A percentile compares a stretch with the other conserved stretches of the same genome.
These are phyloP conservation scores for Xanthia togata DNA, from an alignment of 2,888 invertebrate genomes.

Conservation along the genomic window DNA sequence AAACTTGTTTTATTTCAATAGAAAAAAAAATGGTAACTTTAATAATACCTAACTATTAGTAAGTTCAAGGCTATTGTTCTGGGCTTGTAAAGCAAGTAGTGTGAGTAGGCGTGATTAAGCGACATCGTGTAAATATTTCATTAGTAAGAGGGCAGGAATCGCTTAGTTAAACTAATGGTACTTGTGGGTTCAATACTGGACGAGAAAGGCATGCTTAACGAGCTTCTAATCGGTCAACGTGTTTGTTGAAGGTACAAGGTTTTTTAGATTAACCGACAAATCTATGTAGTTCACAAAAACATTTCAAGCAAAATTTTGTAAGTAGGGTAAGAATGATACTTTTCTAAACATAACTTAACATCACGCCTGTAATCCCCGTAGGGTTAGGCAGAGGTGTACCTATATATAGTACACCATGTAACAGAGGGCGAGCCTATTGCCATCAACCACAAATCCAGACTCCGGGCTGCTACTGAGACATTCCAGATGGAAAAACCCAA, in stretches of 20 bases:
- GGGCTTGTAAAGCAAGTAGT: slow-evolving; percentile 27
- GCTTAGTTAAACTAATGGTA: slow-evolving; percentile 45
- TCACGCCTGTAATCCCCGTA: too few relatives aligned
- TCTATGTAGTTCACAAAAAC: background rate
- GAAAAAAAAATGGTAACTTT: background rate
- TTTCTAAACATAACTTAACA: too few relatives aligned
- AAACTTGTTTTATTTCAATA: background rate
- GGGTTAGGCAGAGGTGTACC: too few relatives aligned
- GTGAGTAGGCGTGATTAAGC: slow-evolving; percentile 53
- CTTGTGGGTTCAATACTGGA: slow-evolving; percentile 17
- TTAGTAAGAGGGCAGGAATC: slow-evolving; percentile 42
- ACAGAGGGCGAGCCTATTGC: too few relatives aligned
- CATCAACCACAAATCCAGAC: too few relatives aligned
- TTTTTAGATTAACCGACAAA: background rate
- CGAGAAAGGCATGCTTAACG: slow-evolving; percentile 18
- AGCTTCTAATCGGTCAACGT: slow-evolving; percentile 31
- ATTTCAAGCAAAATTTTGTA: background rate
- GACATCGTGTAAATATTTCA: slow-evolving; percentile 56
- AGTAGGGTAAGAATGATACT: background rate
- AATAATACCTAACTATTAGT: background rate
- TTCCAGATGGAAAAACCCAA: too few relatives aligned
- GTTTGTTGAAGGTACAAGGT: background rate
- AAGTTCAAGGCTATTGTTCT: slow-evolving; percentile 21
- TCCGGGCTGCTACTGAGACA: too few relatives aligned
- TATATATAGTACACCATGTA: too few relatives aligned